Evolutionary conservation across 2,888 invertebrate genomes (phyloP), one percentile per base, ranked within the genome.

Genomic region (Campoplex capitator): DNA sequence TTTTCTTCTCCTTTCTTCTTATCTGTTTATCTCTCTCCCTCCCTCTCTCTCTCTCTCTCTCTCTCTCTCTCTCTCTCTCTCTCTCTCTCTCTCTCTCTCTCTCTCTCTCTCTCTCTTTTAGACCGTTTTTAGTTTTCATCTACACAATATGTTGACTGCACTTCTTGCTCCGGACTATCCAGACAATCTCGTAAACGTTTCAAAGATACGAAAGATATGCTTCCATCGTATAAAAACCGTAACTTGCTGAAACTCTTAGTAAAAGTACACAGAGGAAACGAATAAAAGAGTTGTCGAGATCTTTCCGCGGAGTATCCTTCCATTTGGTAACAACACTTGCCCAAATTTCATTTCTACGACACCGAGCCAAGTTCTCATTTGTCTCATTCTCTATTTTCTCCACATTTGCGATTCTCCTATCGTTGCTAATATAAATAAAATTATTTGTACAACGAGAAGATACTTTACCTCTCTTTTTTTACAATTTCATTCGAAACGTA

Each of bases 141-240:
- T 23, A 45, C 62, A 45, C 62, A 56, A 80, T 76, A 75, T 70
- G 75, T 70, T 62, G 75, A 54, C 80, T 70, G 51, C 75, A 48
- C 65, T 76, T 62, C n/a, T 75, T 13, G 58, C 75, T 62, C 62
- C 18, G 42, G 16, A 42, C 35, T 65, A 23, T n/a, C 28, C 35
- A 16, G 45, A 56, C 8, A 32, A 67, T 16, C 18, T 32, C 62
- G 35, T 51, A 16, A 48, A 54, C 54, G 32, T 28, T 73, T 28
- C 42, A 48, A 32, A 78, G 54, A 65, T 45, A 81, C 28, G 51
- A 54, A 58, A 84, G 68, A 58, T 38, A 70, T 85, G 70, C 54
- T 81, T 76, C 51, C 18, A 76, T 76, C 62, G 75, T 70, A n/a
- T 28, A 54, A 68, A n/a, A 42, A 67, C 71, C 73, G 16, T 32